These are phyloP conservation scores for Orthosia gothica DNA, from an alignment of 2,888 invertebrate genomes.

Conservation along the genomic window DNA sequence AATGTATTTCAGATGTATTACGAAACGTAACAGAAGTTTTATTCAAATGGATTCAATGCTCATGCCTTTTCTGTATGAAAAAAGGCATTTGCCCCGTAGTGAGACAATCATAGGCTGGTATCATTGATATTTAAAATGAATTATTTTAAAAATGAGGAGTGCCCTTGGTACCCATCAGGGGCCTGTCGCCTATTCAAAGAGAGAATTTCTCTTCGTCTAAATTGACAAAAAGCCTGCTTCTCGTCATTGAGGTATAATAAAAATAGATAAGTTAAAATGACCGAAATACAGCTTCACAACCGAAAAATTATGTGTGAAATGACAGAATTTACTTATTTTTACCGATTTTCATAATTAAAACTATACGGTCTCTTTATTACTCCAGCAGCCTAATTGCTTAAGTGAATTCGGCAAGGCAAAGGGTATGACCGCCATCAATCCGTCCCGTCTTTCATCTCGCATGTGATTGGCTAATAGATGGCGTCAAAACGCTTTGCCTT, in stretches of 20 bases:
- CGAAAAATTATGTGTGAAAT: slow-evolving; percentile 2
- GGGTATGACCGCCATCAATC: too few relatives aligned
- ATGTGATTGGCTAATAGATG: too few relatives aligned
- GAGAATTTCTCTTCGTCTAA: neutral
- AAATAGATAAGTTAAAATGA: neutral
- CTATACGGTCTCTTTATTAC: slow-evolving; percentile 31
- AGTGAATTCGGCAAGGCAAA: too few relatives aligned
- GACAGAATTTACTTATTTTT: slow-evolving; percentile 32
- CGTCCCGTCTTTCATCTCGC: too few relatives aligned
- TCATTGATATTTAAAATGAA: too few relatives aligned
- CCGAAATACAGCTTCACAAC: slow-evolving; percentile 9
- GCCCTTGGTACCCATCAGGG: too few relatives aligned
- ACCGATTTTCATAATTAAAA: slow-evolving; percentile 45
- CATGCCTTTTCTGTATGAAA: neutral
- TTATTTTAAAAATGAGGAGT: too few relatives aligned
- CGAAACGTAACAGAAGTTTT: neutral
- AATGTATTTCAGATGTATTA: slow-evolving; percentile 18
- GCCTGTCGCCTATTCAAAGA: neutral
- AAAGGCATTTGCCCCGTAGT: too few relatives aligned
- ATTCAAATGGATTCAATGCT: neutral
- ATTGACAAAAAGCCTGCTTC: neutral
- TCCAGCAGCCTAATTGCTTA: too few relatives aligned
- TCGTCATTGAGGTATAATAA: slow-evolving; percentile 11
- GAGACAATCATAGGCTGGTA: too few relatives aligned
- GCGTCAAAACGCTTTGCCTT: too few relatives aligned